Percentiles rank a stretch among this genome's conserved stretches.
Evolutionary conservation across 2,888 invertebrate genomes (phyloP).

Genomic region (Enchytraeus crypticus): DNA sequence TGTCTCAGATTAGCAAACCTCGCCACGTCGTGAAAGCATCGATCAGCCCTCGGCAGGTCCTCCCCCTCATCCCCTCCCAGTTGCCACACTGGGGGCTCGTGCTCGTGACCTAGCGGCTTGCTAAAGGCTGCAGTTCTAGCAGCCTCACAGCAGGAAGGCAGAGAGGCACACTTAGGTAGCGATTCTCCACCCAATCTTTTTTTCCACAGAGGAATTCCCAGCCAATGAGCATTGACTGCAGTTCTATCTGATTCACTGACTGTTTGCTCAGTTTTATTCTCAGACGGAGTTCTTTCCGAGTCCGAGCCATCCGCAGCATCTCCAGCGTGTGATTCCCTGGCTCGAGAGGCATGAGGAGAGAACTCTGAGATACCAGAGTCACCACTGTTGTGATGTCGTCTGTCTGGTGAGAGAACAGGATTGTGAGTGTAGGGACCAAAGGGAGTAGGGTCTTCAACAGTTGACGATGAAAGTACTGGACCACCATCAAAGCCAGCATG

Average conservation of each 20-base stretch:
- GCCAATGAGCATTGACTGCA: too few species aligned
- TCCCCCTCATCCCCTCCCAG: not conserved
- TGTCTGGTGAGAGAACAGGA: not conserved
- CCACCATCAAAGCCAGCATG: too few species aligned
- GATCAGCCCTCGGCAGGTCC: not conserved
- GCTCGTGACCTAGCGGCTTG: not conserved
- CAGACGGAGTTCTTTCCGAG: not conserved
- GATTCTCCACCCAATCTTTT: too few species aligned
- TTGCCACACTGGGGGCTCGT: too few species aligned
- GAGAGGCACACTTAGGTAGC: too few species aligned
- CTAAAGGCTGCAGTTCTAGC: too few species aligned
- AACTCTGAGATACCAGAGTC: not conserved
- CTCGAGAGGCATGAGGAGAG: not conserved
- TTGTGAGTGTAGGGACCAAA: not conserved
- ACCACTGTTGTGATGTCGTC: not conserved
- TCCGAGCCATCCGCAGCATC: not conserved
- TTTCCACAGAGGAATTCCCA: too few species aligned
- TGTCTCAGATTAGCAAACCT: constrained; percentile 21
- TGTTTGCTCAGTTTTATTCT: not conserved
- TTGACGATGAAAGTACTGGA: not conserved
- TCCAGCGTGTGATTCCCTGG: not conserved
- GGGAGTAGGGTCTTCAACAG: not conserved
- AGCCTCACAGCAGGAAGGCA: too few species aligned
- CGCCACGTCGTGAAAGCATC: not conserved
- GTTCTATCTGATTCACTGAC: too few species aligned